phyloP scores from a whole-genome alignment of 1,140 invertebrate genomes.

The Physella acuta region DNA sequence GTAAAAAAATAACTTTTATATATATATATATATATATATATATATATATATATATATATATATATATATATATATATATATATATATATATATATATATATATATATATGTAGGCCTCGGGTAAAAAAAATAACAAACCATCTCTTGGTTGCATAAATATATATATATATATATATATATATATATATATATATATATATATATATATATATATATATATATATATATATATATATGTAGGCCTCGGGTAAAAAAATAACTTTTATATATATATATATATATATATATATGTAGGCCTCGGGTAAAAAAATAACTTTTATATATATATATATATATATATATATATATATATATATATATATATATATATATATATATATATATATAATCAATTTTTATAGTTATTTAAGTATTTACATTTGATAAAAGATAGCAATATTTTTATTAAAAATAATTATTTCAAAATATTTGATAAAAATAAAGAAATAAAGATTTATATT shows the following conservation, averaged over 20 bases:
- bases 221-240: not conserved
- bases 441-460: not conserved
- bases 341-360: conserved; percentile 5
- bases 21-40: conserved; percentile 5
- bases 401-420: not conserved
- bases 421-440: not conserved
- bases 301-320: not conserved
- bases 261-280: too few species aligned
- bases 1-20: too few species aligned
- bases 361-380: conserved; percentile 1
- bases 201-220: conserved; percentile 5
- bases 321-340: conserved; percentile 5
- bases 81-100: too few species aligned
- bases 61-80: conserved; percentile 1
- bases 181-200: conserved; percentile 5
- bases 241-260: too few species aligned
- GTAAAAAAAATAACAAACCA: too few species aligned
- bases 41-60: conserved; percentile 5
- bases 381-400: not conserved
- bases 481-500: too few species aligned
- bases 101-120: too few species aligned
- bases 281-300: not conserved
- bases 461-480: not conserved
- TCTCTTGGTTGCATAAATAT: too few species aligned
- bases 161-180: conserved; percentile 5